Evolutionary conservation across 2,113 vertebrate species (phyloP).

Genomic region (Megalops atlanticus): DNA sequence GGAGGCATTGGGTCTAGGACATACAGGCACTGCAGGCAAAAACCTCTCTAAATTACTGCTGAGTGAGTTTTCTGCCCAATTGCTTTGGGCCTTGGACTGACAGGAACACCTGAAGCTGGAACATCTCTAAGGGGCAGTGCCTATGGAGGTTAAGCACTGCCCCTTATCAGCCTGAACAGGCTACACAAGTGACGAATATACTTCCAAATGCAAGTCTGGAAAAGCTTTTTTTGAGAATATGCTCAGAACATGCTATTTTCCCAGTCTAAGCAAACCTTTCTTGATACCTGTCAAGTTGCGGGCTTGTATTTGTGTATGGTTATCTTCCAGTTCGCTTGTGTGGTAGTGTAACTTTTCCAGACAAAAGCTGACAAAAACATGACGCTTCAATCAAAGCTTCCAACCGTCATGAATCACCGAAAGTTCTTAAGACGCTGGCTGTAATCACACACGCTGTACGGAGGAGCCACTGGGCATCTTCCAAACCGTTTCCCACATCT

Average conservation of each 20-base stretch:
- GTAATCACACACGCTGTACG: background rate
- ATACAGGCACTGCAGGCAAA: background rate
- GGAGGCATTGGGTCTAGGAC: background rate
- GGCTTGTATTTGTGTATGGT: no score
- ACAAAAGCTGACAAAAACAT: background rate
- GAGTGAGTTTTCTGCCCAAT: background rate
- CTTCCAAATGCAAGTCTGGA: no score
- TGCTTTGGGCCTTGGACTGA: background rate
- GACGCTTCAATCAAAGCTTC: background rate
- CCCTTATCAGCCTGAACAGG: no score
- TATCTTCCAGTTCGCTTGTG: no score
- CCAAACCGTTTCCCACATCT: background rate
- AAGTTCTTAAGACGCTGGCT: background rate
- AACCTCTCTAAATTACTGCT: background rate
- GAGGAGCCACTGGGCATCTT: background rate
- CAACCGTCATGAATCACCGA: background rate
- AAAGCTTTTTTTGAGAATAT: no score
- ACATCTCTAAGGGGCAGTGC: no score
- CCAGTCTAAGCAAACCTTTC: no score
- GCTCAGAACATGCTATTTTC: no score
- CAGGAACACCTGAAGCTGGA: no score
- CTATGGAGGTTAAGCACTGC: no score
- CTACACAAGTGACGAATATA: no score
- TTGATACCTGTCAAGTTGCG: no score
- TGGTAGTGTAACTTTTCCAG: slow-evolving; percentile 5